Conservation (phyloP, 2,797 vertebrate species). For the Octomys mimax region DNA sequence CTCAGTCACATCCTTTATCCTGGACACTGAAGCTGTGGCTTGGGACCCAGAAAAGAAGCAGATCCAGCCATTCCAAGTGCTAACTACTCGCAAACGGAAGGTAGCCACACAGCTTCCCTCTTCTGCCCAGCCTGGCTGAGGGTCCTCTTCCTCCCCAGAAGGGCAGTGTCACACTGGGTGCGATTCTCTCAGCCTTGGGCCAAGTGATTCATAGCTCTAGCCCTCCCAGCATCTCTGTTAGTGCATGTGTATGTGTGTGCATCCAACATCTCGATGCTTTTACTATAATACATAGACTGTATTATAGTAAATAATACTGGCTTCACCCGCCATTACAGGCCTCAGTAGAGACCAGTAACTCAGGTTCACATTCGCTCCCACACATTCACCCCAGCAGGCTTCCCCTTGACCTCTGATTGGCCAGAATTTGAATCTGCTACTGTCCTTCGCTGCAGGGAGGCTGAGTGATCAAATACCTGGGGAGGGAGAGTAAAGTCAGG, state of each 20-base stretch:
- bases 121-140: background rate
- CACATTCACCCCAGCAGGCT: background rate
- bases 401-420: background rate
- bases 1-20: conserved; percentile 92
- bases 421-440: background rate
- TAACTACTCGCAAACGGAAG: conserved; percentile 96
- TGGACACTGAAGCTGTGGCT: conserved; percentile 95
- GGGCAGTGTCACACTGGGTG: too few species aligned
- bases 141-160: background rate
- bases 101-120: conserved; percentile 79
- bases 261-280: background rate
- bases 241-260: background rate
- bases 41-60: conserved; percentile 95
- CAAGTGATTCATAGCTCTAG: background rate
- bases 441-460: background rate
- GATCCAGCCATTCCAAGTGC: conserved; percentile 96
- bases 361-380: background rate
- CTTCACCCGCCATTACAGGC: too few species aligned
- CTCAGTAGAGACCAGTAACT: too few species aligned
- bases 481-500: background rate
- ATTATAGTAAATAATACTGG: too few species aligned
- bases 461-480: background rate
- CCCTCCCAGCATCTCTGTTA: background rate
- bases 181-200: background rate
- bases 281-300: background rate